These are phyloP conservation scores for Limnephilus lunatus DNA, from an alignment of 2,888 invertebrate genomes.

Conservation along the genomic window DNA sequence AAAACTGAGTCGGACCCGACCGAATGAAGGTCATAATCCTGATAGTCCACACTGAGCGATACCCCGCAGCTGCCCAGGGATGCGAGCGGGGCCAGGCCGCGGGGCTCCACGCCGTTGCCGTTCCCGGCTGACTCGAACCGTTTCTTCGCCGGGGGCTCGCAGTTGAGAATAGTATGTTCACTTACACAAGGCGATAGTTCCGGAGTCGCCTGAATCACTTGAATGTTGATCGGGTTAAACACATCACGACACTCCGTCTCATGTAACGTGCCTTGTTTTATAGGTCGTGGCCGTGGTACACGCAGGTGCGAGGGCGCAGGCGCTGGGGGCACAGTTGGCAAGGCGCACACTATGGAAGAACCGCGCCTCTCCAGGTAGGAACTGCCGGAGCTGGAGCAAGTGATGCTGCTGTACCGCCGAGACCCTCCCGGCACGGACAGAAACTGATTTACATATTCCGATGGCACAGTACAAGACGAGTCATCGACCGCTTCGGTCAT, in stretches of 20 bases:
- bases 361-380: conserved; percentile 89
- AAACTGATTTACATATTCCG: conserved; percentile 71
- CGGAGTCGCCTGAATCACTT: conserved; percentile 88
- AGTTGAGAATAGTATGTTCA: conserved; percentile 77
- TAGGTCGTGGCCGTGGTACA: conserved; percentile 60
- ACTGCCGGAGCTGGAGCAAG: conserved; percentile 90
- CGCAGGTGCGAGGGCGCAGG: conserved; percentile 50
- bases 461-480: conserved; percentile 69
- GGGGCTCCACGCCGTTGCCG: conserved; percentile 67
- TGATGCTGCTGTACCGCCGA: conserved; percentile 87
- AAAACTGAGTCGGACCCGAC: conserved; percentile 90
- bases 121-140: conserved; percentile 46
- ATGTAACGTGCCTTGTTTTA: conserved; percentile 68
- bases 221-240: conserved; percentile 80
- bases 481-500: conserved; percentile 75
- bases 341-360: conserved; percentile 86
- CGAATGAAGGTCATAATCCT: conserved; percentile 84
- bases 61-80: conserved; percentile 88
- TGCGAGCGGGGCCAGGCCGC: conserved; percentile 85
- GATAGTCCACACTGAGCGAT: conserved; percentile 80
- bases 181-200: conserved; percentile 89
- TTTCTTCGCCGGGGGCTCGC: conserved; percentile 66
- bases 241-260: conserved; percentile 75
- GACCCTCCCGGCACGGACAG: conserved; percentile 73
- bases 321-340: conserved; percentile 78